Evolutionary conservation across 2,113 vertebrate species (phyloP), one percentile per base, ranked within the genome.

Genomic region (Thermophis baileyi): DNA sequence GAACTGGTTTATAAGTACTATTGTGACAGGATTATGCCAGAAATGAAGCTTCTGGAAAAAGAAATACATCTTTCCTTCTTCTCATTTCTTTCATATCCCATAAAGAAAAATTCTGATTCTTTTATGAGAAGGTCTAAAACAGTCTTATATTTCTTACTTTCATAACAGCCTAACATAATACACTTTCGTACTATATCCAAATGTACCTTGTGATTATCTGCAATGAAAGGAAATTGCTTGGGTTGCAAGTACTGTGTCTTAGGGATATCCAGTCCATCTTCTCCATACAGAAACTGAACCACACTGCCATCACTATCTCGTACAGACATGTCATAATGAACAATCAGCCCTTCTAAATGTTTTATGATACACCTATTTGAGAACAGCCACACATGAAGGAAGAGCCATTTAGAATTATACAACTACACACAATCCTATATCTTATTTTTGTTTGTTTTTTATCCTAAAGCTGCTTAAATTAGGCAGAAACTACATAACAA

Each of bases 211-310:
- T 98, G 98, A 97, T 99, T 99, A 60, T 99, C 98, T 95, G 98
- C 98, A 46, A 99, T 98, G 96, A 99, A 99, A 49, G 98, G 98
- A 90, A 99, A 99, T 97, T 99, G 99, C 87, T 97, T 96, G 0
- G 98, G 97, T 92, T 99, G 98, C 8, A 99, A 97, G 94, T 99
- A 99, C 94, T 97, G 99, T 0, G 99, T 99, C 97, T 99, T 99
- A 85, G 99, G 98, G 91, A 99, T 98, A 92, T 99, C 99, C 93
- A 99, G 97, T 0, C 99, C 99, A 0, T 99, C 99, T 94, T 99
- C 99, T 20, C 99, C 99, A 0, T 99, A 99, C 0, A 99, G 97
- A 96, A 99, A 99, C 97, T 99, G 99, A 30, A 99, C 97, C 95
- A 99, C 98, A 0, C 99, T 99, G 93, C 99, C 99, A 0, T 99